These are phyloP conservation scores for Dryobates pubescens DNA, from an alignment of 2,797 vertebrate species.

Conservation along the genomic window DNA sequence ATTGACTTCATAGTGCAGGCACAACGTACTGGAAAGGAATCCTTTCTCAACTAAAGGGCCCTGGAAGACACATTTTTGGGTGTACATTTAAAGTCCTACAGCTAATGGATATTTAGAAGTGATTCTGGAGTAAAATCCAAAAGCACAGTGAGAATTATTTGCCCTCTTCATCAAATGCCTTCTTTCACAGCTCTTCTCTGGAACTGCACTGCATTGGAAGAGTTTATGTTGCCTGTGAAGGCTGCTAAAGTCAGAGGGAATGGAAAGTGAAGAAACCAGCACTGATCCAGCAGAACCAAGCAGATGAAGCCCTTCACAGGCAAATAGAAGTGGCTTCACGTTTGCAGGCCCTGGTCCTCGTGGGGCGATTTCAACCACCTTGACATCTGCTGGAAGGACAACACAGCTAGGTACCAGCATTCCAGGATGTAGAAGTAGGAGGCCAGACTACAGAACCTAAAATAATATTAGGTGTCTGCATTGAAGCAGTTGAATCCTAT, in stretches of 20 bases:
- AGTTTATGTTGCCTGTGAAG: background rate
- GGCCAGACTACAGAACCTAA: background rate
- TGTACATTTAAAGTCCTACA: background rate
- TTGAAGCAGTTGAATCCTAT: background rate
- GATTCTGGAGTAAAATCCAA: background rate
- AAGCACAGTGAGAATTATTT: background rate
- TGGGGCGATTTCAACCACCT: no score
- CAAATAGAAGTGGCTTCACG: no score
- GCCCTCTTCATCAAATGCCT: background rate
- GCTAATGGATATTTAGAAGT: background rate
- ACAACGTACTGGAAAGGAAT: background rate
- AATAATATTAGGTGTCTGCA: background rate
- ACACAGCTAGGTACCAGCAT: no score
- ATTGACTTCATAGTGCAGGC: background rate
- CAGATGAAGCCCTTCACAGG: no score
- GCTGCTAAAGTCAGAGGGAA: background rate
- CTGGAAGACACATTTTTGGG: background rate
- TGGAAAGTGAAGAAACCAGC: background rate
- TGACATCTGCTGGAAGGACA: no score
- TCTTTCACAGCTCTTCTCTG: background rate
- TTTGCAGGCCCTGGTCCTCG: no score
- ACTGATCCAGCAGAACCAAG: background rate
- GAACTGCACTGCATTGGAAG: background rate
- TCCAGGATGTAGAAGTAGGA: background rate
- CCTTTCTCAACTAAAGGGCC: background rate